Conservation (phyloP, 1,140 invertebrate genomes). For the Teleogryllus occipitalis region DNA sequence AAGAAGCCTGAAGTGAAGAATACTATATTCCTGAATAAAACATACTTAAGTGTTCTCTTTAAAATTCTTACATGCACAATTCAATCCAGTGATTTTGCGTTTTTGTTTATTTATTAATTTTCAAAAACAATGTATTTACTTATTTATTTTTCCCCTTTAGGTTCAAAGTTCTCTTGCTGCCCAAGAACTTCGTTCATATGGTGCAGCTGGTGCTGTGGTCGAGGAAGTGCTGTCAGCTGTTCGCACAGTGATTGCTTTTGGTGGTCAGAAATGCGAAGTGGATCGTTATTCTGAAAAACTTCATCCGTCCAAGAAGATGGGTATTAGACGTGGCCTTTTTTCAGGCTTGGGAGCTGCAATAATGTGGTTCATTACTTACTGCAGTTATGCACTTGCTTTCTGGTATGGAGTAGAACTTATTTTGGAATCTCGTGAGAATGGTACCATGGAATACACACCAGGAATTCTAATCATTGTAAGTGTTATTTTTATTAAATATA, state of each 20-base stretch:
- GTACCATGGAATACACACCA: conserved; percentile 51
- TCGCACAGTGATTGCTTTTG: conserved; percentile 77
- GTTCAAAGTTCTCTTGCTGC: conserved; percentile 43
- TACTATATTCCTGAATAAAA: no score
- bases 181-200: conserved; percentile 71
- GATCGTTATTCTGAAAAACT: conserved; percentile 54
- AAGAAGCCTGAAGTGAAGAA: not conserved
- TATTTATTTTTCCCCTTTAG: not conserved
- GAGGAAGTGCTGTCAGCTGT: conserved; percentile 78
- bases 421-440: conserved; percentile 32
- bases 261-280: conserved; percentile 72
- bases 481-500: conserved; percentile 16
- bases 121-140: no score
- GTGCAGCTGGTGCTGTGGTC: conserved; percentile 70
- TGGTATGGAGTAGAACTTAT: conserved; percentile 76
- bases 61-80: no score
- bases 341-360: conserved; percentile 66
- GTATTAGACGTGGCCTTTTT: conserved; percentile 60
- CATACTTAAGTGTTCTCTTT: no score
- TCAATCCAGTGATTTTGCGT: no score
- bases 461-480: conserved; percentile 62
- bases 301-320: conserved; percentile 52
- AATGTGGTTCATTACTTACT: conserved; percentile 74
- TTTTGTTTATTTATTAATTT: not conserved
- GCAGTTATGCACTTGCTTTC: conserved; percentile 69